phyloP scores from a whole-genome alignment of 2,113 vertebrate species.

The Genyomyrus donnyi region DNA sequence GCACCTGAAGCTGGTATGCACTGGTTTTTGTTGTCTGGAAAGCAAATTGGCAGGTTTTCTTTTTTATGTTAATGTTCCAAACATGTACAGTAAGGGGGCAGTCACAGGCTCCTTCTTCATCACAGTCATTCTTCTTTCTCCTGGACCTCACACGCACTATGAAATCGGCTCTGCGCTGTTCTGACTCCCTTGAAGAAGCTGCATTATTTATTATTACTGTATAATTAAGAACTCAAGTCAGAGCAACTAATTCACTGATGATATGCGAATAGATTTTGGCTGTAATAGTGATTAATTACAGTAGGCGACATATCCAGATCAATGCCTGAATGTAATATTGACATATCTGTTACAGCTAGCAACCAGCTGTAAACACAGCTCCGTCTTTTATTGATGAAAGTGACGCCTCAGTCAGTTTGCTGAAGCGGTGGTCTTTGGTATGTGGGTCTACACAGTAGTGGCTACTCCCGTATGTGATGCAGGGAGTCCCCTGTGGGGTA shows the following conservation, averaged over 20 bases:
- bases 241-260: background rate
- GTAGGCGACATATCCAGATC: background rate
- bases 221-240: conserved; percentile 1
- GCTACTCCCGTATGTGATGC: too few relatives aligned
- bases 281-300: background rate
- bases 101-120: background rate
- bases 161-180: background rate
- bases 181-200: background rate
- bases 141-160: background rate
- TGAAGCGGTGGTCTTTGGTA: background rate
- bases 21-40: background rate
- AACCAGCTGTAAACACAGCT: background rate
- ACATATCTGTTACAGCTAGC: background rate
- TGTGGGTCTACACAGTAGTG: background rate
- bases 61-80: background rate
- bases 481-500: background rate
- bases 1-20: background rate
- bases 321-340: conserved; percentile 5
- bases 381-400: background rate
- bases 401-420: background rate
- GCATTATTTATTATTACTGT: background rate
- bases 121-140: background rate
- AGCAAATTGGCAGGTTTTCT: background rate
- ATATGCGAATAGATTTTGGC: background rate
- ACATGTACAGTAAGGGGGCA: background rate